phyloP scores from a whole-genome alignment of 2,888 invertebrate genomes.

The Macroteleia sp. region DNA sequence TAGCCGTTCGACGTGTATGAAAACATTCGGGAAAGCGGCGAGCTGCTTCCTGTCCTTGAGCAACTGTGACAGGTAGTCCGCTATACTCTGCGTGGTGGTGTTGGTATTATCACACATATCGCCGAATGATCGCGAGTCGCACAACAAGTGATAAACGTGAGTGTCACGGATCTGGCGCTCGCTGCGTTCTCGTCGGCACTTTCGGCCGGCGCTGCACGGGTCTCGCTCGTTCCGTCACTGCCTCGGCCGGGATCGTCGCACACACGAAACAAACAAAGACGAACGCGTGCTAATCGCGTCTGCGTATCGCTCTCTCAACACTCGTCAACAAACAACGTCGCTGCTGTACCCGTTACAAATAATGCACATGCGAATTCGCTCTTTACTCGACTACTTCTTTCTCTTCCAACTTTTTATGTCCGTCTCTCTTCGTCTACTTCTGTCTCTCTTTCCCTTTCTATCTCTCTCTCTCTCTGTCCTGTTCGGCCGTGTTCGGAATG shows the following conservation, averaged over 20 bases:
- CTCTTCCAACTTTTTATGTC: neutral
- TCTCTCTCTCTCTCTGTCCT: conserved; percentile 17
- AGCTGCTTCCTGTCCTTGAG: conserved; percentile 99
- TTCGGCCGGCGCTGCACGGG: conserved; percentile 41
- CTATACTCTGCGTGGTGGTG: conserved; percentile 96
- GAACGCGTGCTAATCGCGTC: conserved; percentile 28
- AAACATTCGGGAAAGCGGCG: conserved; percentile 99
- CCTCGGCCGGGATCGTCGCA: conserved; percentile 22
- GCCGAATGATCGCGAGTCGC: conserved; percentile 38
- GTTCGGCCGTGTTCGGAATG: conserved; percentile 7
- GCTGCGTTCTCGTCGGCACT: conserved; percentile 23
- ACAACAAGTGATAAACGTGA: conserved; percentile 50
- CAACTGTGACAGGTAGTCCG: conserved; percentile 99
- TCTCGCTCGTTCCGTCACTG: conserved; percentile 53
- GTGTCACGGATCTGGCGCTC: conserved; percentile 17
- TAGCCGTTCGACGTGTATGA: conserved; percentile 99
- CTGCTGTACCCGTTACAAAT: conserved; percentile 1
- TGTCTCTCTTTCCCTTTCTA: neutral
- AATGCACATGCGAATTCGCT: conserved; percentile 14
- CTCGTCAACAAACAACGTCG: conserved; percentile 37
- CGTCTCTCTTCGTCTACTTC: neutral
- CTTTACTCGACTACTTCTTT: neutral
- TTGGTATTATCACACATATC: conserved; percentile 82
- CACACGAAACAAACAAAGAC: conserved; percentile 54
- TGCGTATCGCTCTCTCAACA: conserved; percentile 22